Conservation (phyloP, 1,140 invertebrate genomes). For the Pogonus chalceus region DNA sequence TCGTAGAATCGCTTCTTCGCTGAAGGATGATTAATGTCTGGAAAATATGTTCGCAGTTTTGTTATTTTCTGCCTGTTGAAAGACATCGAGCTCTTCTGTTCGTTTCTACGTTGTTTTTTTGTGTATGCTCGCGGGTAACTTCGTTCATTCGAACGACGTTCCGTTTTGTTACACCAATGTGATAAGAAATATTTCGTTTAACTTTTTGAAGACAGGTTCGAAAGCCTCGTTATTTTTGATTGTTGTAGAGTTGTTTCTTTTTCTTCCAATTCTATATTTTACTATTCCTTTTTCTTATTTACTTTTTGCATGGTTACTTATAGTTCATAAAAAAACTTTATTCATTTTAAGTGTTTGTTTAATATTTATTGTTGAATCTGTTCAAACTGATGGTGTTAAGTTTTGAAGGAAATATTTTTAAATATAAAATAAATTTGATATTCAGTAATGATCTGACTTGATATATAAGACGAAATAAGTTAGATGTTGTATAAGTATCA, state of each 20-base stretch:
- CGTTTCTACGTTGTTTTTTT: not conserved
- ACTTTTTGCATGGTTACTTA: not conserved
- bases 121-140: not conserved
- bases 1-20: not conserved
- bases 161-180: not conserved
- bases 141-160: not conserved
- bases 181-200: slow-evolving; percentile 5
- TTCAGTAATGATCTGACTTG: no score
- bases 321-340: not conserved
- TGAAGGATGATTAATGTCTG: slow-evolving; percentile 2
- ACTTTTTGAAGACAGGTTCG: not conserved
- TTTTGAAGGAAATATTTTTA: no score
- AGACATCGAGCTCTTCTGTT: not conserved
- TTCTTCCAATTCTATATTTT: not conserved
- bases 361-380: no score
- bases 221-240: slow-evolving; percentile 7
- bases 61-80: slow-evolving; percentile 7
- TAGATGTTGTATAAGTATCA: no score
- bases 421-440: no score
- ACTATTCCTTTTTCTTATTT: not conserved
- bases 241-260: not conserved
- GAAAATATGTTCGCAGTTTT: slow-evolving; percentile 4
- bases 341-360: no score
- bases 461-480: no score
- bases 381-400: no score